Conservation (phyloP, 2,888 invertebrate genomes). For the Smittia sp. region DNA sequence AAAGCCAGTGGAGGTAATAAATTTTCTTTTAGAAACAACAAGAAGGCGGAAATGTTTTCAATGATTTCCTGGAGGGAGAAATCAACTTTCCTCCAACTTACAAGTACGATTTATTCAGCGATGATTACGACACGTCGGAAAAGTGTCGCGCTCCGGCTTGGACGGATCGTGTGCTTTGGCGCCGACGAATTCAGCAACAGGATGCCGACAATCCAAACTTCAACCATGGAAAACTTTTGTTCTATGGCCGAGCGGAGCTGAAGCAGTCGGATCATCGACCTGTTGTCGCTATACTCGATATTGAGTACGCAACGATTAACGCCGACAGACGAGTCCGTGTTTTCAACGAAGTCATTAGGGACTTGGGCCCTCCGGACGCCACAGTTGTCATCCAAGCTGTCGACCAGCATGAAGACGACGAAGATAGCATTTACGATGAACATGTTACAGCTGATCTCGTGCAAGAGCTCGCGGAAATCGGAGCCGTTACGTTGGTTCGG, state of each 20-base stretch:
- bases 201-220: conserved; percentile 64
- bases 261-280: conserved; percentile 98
- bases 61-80: conserved; percentile 88
- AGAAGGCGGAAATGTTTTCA: conserved; percentile 79
- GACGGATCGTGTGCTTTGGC: conserved; percentile 97
- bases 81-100: conserved; percentile 94
- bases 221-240: conserved; percentile 74
- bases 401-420: conserved; percentile 52
- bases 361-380: conserved; percentile 92
- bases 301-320: conserved; percentile 81
- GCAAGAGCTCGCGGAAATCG: conserved; percentile 77
- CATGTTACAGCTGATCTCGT: conserved; percentile 75
- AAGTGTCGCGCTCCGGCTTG: conserved; percentile 96
- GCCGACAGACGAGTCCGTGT: conserved; percentile 71
- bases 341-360: conserved; percentile 78
- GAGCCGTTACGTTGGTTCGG: conserved; percentile 85
- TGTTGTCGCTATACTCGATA: conserved; percentile 85
- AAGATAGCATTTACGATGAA: conserved; percentile 70
- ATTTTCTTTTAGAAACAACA: conserved; percentile 75
- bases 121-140: conserved; percentile 98
- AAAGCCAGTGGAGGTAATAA: too few species aligned
- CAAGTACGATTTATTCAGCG: conserved; percentile 97
- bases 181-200: conserved; percentile 70
- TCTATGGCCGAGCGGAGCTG: conserved; percentile 90
- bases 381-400: conserved; percentile 74